These are phyloP conservation scores for Clarias batrachus DNA, from an alignment of 2,113 vertebrate species.

Conservation along the genomic window DNA sequence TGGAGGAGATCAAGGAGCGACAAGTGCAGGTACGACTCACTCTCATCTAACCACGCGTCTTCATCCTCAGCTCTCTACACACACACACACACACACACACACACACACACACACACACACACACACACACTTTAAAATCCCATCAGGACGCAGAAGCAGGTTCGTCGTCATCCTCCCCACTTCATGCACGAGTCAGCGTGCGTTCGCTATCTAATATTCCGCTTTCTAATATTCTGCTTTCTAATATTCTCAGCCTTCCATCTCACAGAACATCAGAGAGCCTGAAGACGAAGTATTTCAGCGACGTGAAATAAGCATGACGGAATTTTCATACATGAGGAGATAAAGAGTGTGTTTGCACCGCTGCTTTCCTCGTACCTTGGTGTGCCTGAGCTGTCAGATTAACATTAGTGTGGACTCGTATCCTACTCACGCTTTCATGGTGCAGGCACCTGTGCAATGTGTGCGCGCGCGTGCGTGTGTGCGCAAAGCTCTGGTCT, in stretches of 20 bases:
- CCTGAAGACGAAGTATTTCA: neutral
- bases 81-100: too few relatives aligned
- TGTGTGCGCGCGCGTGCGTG: too few relatives aligned
- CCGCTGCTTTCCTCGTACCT: neutral
- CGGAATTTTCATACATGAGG: neutral
- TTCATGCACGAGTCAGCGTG: neutral
- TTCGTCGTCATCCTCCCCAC: neutral
- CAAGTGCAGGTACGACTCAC: constrained; percentile 65
- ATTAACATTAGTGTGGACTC: constrained; percentile 43
- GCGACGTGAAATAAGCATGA: neutral
- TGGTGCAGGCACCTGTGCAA: constrained; percentile 20
- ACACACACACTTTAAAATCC: neutral
- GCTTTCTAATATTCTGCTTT: neutral
- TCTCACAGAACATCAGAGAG: neutral
- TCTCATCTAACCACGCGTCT: neutral
- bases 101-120: too few relatives aligned
- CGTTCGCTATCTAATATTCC: neutral
- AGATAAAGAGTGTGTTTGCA: constrained; percentile 21
- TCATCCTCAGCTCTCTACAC: neutral
- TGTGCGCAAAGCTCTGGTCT: constrained; percentile 8
- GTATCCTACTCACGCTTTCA: constrained; percentile 41
- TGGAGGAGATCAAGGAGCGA: constrained; percentile 66
- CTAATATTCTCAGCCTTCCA: neutral
- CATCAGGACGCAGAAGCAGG: neutral
- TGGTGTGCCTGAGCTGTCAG: constrained; percentile 34